Evolutionary conservation across 2,797 vertebrate species (phyloP).

Genomic region (Mus spretus): DNA sequence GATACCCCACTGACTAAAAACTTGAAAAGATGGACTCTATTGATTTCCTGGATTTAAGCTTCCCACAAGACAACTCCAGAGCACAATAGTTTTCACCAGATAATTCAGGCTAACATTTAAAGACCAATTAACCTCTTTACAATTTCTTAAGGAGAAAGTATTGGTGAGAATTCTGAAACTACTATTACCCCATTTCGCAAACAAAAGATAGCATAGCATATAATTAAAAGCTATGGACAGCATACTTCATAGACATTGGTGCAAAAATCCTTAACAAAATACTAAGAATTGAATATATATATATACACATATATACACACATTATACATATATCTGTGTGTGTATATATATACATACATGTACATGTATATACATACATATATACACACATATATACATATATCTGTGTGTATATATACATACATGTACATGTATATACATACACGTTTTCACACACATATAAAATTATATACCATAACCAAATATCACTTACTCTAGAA

Average conservation of each 20-base stretch:
- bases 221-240: constrained; percentile 11
- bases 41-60: background rate
- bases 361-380: too few relatives aligned
- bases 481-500: background rate
- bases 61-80: background rate
- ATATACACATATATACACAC: too few relatives aligned
- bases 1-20: background rate
- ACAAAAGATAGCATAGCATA: background rate
- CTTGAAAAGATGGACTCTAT: background rate
- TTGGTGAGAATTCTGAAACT: background rate
- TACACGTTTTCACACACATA: too few relatives aligned
- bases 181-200: constrained; percentile 1
- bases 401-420: too few relatives aligned
- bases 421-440: too few relatives aligned
- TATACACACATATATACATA: too few relatives aligned
- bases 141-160: background rate
- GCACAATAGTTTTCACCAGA: background rate
- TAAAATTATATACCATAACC: constrained; percentile 12
- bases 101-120: background rate
- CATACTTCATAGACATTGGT: background rate
- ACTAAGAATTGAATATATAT: background rate
- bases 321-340: too few relatives aligned
- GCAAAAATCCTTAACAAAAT: constrained; percentile 12
- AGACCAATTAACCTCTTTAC: background rate
- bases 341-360: too few relatives aligned